These are phyloP conservation scores for Julus scandinavius DNA, from an alignment of 2,888 invertebrate species.

Conservation along the genomic window DNA sequence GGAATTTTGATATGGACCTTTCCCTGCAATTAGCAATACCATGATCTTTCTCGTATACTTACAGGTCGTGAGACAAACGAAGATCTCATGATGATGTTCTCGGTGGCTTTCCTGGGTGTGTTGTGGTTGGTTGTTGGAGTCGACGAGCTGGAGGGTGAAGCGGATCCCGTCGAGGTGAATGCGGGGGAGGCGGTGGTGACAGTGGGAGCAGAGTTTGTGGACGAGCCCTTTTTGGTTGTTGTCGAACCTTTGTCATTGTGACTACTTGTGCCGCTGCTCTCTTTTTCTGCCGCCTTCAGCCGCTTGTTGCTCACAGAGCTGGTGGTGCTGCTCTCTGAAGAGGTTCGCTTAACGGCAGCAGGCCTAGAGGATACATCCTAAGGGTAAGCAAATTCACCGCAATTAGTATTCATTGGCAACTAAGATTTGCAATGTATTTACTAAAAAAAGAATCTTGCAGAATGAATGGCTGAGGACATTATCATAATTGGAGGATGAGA, in stretches of 20 bases:
- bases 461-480: too few species aligned
- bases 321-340: slow-evolving; percentile 54
- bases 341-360: slow-evolving; percentile 54
- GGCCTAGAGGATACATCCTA: slow-evolving; percentile 52
- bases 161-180: slow-evolving; percentile 20
- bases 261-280: slow-evolving; percentile 51
- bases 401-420: neutral
- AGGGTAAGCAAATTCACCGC: neutral
- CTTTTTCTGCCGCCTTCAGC: slow-evolving; percentile 52
- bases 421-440: neutral
- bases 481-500: too few species aligned
- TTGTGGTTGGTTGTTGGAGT: slow-evolving; percentile 60
- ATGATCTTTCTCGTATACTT: slow-evolving; percentile 66
- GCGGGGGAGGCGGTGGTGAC: neutral
- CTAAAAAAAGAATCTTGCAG: neutral
- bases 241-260: slow-evolving; percentile 39
- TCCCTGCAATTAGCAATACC: too few species aligned
- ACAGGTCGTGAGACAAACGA: slow-evolving; percentile 77
- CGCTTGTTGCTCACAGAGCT: slow-evolving; percentile 56
- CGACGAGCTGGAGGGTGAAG: slow-evolving; percentile 53
- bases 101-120: slow-evolving; percentile 69
- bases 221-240: slow-evolving; percentile 33
- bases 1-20: too few species aligned
- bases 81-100: slow-evolving; percentile 75
- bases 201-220: neutral